A percentile compares a stretch with the other conserved stretches of the same genome.
These are phyloP conservation scores for Microtus pennsylvanicus DNA, from an alignment of 2,113 vertebrate species.

Conservation along the genomic window DNA sequence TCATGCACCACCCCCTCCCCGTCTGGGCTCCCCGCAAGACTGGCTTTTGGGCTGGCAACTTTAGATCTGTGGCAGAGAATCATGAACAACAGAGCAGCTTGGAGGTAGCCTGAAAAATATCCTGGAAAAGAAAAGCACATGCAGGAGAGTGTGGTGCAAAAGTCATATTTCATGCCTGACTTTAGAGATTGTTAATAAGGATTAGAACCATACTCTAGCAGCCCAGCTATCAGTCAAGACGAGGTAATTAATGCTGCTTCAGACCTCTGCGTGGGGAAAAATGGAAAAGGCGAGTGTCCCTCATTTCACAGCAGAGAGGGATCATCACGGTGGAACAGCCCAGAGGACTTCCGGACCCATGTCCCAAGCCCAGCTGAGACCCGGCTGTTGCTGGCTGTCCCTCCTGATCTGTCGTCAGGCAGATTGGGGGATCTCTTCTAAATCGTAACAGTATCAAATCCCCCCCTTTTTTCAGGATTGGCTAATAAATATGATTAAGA, in stretches of 20 bases:
- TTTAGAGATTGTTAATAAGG: constrained; percentile 95
- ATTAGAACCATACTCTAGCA: constrained; percentile 93
- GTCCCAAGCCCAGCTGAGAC: constrained; percentile 60
- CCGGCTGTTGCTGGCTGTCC: constrained; percentile 68
- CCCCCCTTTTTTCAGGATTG: constrained; percentile 82
- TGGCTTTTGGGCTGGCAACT: constrained; percentile 84
- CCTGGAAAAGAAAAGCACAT: constrained; percentile 94
- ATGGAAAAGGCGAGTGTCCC: constrained; percentile 79
- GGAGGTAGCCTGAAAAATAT: constrained; percentile 92
- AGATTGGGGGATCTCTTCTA: constrained; percentile 80
- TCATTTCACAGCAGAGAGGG: constrained; percentile 70
- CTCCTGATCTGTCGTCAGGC: constrained; percentile 73
- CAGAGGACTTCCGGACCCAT: constrained; percentile 64
- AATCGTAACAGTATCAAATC: constrained; percentile 70
- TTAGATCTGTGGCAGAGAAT: constrained; percentile 91
- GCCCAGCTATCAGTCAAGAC: constrained; percentile 89
- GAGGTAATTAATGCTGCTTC: constrained; percentile 89
- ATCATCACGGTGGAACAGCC: constrained; percentile 58
- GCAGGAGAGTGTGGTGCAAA: constrained; percentile 89
- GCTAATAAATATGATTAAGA: constrained; percentile 96
- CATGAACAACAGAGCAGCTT: constrained; percentile 90
- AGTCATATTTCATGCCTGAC: constrained; percentile 94
- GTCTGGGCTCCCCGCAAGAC: constrained; percentile 76
- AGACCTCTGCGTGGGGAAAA: constrained; percentile 87
- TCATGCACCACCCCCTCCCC: constrained; percentile 36